Conservation (phyloP, 2,797 vertebrate species). For the Danionella dracula region DNA sequence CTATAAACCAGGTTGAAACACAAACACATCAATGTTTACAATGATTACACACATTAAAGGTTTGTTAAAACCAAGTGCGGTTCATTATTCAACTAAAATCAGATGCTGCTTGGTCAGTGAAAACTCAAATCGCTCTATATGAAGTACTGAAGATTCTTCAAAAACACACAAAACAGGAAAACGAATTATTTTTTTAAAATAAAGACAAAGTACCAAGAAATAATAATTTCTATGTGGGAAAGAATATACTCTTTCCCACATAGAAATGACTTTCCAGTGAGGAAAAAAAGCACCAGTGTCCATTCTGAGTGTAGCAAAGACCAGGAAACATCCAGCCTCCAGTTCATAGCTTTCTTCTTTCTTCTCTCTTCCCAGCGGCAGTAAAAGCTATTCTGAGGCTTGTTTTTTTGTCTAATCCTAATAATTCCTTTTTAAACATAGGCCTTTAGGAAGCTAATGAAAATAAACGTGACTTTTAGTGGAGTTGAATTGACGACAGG, state of each 20-base stretch:
- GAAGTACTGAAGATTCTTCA: too few relatives aligned
- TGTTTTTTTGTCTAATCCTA: slow-evolving; percentile 22
- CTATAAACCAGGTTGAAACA: too few relatives aligned
- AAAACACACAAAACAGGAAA: slow-evolving; percentile 2
- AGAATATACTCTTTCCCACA: slow-evolving; percentile 22
- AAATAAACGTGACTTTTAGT: slow-evolving; percentile 25
- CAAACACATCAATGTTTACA: too few relatives aligned
- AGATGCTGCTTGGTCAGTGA: too few relatives aligned
- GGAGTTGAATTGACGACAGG: slow-evolving; percentile 8
- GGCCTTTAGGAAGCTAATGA: slow-evolving; percentile 17
- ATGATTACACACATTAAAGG: too few relatives aligned
- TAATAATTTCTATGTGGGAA: slow-evolving; percentile 41
- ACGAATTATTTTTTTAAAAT: not conserved
- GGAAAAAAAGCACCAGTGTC: slow-evolving; percentile 26
- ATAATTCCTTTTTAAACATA: slow-evolving; percentile 33
- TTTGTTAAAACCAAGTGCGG: too few relatives aligned
- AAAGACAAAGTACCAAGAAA: too few relatives aligned
- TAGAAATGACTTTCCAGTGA: slow-evolving; percentile 26
- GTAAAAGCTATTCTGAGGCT: not conserved
- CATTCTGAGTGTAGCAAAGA: slow-evolving; percentile 10
- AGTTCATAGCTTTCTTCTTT: slow-evolving; percentile 3
- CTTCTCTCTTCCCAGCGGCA: too few relatives aligned
- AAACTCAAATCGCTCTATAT: too few relatives aligned
- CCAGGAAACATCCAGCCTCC: slow-evolving; percentile 23
- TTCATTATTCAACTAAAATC: too few relatives aligned